Conservation (phyloP, 2,888 invertebrate species). For the Drosophila lutescens region DNA sequence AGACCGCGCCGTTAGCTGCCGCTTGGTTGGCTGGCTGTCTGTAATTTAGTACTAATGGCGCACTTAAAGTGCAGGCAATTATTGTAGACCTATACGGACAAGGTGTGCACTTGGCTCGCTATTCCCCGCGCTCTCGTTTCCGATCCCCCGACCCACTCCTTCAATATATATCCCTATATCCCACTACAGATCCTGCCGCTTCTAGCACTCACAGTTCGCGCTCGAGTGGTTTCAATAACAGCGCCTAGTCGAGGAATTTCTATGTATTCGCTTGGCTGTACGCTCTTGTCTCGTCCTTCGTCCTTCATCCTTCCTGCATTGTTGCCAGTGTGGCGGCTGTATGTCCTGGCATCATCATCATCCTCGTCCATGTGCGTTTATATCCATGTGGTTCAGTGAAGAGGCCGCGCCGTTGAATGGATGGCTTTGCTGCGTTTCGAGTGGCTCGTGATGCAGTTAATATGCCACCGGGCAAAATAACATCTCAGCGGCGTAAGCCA, state of each 20-base stretch:
- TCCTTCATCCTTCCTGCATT: slow-evolving; percentile 15
- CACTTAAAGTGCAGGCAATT: slow-evolving; percentile 76
- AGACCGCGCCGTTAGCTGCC: slow-evolving; percentile 69
- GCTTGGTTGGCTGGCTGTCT: slow-evolving; percentile 61
- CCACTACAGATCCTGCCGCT: slow-evolving; percentile 29
- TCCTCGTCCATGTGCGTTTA: slow-evolving; percentile 1
- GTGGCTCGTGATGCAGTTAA: slow-evolving; percentile 31
- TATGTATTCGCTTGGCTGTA: slow-evolving; percentile 7
- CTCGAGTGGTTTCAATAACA: slow-evolving; percentile 55
- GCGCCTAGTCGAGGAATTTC: slow-evolving; percentile 29
- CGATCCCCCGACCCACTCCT: slow-evolving; percentile 1
- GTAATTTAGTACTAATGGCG: slow-evolving; percentile 77
- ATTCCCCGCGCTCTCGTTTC: not conserved
- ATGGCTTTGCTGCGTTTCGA: slow-evolving; percentile 26
- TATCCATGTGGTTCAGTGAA: slow-evolving; percentile 7
- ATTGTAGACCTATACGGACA: slow-evolving; percentile 64
- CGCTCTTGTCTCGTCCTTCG: not conserved
- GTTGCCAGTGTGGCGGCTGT: slow-evolving; percentile 5
- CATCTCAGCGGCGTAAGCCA: slow-evolving; percentile 23
- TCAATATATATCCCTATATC: slow-evolving; percentile 20
- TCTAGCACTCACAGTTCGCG: slow-evolving; percentile 41
- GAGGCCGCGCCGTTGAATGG: slow-evolving; percentile 18
- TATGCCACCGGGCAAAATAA: slow-evolving; percentile 29
- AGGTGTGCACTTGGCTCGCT: slow-evolving; percentile 26
- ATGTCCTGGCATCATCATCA: not conserved